phyloP scores from a whole-genome alignment of 2,113 vertebrate genomes.

The Glaucomys volans region DNA sequence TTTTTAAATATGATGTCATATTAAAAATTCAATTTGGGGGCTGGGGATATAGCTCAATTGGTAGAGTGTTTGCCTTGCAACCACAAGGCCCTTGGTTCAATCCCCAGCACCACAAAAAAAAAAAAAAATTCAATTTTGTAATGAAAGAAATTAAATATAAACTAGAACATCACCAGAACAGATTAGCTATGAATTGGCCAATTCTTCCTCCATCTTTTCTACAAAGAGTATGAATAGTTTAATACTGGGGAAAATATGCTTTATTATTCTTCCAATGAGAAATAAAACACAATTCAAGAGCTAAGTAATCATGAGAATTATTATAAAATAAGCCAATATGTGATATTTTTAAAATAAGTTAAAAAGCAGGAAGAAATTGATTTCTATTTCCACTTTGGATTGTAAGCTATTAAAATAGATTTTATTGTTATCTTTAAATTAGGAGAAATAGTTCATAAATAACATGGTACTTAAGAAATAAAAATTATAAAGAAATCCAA shows the following conservation, averaged over 20 bases:
- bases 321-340: constrained; percentile 33
- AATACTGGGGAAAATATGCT: background rate
- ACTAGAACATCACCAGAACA: background rate
- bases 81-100: too few species aligned
- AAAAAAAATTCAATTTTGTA: background rate
- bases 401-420: background rate
- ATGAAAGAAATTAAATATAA: background rate
- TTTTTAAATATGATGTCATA: background rate
- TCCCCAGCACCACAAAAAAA: too few species aligned
- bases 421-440: constrained; percentile 20
- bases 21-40: background rate
- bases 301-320: background rate
- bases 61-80: too few species aligned
- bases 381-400: background rate
- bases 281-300: background rate
- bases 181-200: constrained; percentile 23
- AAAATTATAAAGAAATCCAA: constrained; percentile 24
- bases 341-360: constrained; percentile 2
- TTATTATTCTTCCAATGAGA: background rate
- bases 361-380: constrained; percentile 38
- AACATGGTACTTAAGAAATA: background rate
- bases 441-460: background rate
- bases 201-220: background rate
- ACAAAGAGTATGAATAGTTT: background rate
- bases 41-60: too few species aligned